Conservation (phyloP, 92 coral and sea anemone genomes). For the Phenganax stokvisi region DNA sequence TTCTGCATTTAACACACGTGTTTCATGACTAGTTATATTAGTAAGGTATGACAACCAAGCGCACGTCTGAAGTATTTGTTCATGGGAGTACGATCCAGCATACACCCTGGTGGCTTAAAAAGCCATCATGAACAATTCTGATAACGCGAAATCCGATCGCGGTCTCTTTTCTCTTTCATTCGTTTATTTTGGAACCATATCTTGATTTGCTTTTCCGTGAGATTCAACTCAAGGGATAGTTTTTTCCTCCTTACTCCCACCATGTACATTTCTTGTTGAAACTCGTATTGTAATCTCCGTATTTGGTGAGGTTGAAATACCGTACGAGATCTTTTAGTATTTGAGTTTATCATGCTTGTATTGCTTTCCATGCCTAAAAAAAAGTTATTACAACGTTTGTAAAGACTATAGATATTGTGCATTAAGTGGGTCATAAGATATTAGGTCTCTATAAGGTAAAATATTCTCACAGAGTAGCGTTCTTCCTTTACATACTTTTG, state of each 20-base stretch:
- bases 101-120: neutral
- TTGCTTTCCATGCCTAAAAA: neutral
- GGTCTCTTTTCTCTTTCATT: conserved; percentile 33
- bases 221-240: conserved; percentile 23
- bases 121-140: neutral
- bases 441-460: too few species aligned
- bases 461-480: too few species aligned
- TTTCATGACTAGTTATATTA: too few species aligned
- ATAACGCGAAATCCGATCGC: neutral
- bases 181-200: conserved; percentile 33
- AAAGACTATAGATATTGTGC: too few species aligned
- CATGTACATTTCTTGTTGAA: conserved; percentile 31
- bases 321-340: conserved; percentile 6
- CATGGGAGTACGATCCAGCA: too few species aligned
- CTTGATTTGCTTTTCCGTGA: conserved; percentile 34
- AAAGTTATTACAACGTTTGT: neutral
- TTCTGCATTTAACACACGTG: too few species aligned
- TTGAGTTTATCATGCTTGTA: neutral
- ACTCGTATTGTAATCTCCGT: conserved; percentile 29
- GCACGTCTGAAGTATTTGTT: too few species aligned
- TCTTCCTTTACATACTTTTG: neutral
- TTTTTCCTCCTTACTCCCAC: conserved; percentile 10
- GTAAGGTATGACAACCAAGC: too few species aligned
- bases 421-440: too few species aligned
- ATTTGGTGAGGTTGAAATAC: conserved; percentile 32